Conservation (phyloP, 2,888 invertebrate genomes). For the Idaea aversata region DNA sequence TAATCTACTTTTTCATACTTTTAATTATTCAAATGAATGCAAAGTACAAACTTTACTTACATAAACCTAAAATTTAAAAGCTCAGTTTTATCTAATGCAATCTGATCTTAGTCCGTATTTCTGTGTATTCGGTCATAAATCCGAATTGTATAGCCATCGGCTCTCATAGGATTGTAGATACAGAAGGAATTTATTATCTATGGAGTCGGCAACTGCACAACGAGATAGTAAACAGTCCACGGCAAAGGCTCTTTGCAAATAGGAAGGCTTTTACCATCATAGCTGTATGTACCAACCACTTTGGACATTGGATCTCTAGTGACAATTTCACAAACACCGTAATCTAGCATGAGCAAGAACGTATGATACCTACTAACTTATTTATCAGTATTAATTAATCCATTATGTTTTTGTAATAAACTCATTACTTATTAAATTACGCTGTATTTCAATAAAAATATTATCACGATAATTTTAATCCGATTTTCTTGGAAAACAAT, state of each 20-base stretch:
- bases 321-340: not conserved
- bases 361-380: not conserved
- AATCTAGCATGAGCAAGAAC: not conserved
- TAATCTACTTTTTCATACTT: too few species aligned
- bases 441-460: not conserved
- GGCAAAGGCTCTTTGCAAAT: conserved; percentile 61
- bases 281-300: not conserved
- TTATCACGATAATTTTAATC: not conserved
- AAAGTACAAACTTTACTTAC: too few species aligned
- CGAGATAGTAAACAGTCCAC: conserved; percentile 58
- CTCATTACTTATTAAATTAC: not conserved
- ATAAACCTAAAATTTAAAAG: not conserved
- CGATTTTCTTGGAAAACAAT: not conserved
- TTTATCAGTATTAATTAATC: not conserved
- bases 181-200: conserved; percentile 40
- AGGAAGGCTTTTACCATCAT: conserved; percentile 39
- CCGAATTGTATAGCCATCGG: conserved; percentile 16
- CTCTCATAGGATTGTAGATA: conserved; percentile 29
- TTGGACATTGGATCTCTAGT: not conserved
- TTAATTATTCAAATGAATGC: too few species aligned
- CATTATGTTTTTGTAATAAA: not conserved
- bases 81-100: not conserved
- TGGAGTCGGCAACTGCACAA: conserved; percentile 40
- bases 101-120: conserved; percentile 6
- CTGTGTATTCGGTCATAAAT: conserved; percentile 32